Evolutionary conservation across 2,888 invertebrate genomes (phyloP).

Genomic region (Melolontha melolontha): DNA sequence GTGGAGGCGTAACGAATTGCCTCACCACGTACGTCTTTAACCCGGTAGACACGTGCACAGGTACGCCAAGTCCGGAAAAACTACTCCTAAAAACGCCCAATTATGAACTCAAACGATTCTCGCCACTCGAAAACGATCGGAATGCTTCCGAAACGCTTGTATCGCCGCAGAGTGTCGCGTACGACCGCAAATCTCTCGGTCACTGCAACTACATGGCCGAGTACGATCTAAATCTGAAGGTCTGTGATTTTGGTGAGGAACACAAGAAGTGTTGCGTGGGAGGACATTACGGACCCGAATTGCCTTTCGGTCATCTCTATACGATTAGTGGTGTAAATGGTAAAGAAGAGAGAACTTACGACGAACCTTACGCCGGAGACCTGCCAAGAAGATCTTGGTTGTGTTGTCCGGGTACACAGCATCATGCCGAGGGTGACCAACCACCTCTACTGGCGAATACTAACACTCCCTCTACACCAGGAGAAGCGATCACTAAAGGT

Average conservation of each 20-base stretch:
- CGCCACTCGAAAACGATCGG: constrained; percentile 49
- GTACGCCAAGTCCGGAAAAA: constrained; percentile 69
- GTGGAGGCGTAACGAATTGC: constrained; percentile 62
- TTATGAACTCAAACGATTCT: constrained; percentile 42
- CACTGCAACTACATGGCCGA: constrained; percentile 54
- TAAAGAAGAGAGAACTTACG: constrained; percentile 63
- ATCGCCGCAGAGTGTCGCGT: constrained; percentile 48
- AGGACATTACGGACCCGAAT: constrained; percentile 58
- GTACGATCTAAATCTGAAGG: constrained; percentile 48
- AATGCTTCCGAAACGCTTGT: constrained; percentile 53
- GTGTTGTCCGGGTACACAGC: constrained; percentile 66
- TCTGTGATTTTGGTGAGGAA: constrained; percentile 56
- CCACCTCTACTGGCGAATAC: constrained; percentile 59
- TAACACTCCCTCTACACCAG: constrained; percentile 55
- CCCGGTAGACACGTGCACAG: constrained; percentile 70
- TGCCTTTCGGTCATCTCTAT: constrained; percentile 64
- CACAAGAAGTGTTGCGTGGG: constrained; percentile 60
- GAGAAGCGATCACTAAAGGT: constrained; percentile 57
- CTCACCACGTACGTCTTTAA: constrained; percentile 70
- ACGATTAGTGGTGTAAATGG: constrained; percentile 66
- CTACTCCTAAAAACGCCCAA: constrained; percentile 55
- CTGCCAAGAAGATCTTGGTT: constrained; percentile 66
- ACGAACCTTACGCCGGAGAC: constrained; percentile 64
- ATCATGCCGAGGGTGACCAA: constrained; percentile 58
- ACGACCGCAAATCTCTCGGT: constrained; percentile 53